Base-by-base conservation (phyloP, 2,113 vertebrate genomes). In the Colistium nudipinnis region DNA sequence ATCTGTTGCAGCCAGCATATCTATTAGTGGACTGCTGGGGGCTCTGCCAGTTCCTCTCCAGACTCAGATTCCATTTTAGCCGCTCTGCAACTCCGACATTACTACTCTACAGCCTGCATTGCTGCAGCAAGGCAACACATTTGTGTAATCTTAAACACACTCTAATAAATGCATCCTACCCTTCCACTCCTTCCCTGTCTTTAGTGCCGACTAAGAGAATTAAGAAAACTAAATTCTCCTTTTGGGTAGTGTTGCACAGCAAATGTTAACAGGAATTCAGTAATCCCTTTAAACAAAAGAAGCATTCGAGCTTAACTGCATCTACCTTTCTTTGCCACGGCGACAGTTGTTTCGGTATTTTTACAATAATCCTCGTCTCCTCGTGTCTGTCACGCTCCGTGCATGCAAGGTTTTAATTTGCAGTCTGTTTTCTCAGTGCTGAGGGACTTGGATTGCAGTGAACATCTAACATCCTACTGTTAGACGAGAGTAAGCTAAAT, bases 41-140 rank as follows among this genome's bases (percentile, higher is more conserved):
- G 53, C 71, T 62, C 55, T 63, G 57, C 51, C 28, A 45, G 47
- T 43, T 11, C 45, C 6, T 77, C 52, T 43, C 56, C 69, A 41
- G 25, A 83, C 69, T 74, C 57, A 74, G 51, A 73, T 85, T 82
- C 67, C 36, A 54, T 31, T 63, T 70, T 39, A 68, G 44, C 69
- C 59, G 56, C 64, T 68, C 30, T 67, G 56, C 71, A 57, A 20
- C 51, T 43, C 36, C 31, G 36, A 43, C 28, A 49, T 59, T 59
- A 54, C 47, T 62, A 45, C 33, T 48, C 51, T 12, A 19, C 39
- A 82, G 62, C 62, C 49, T 45, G 38, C n/a, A 11, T 43, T 47
- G 19, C 28, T 51, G 51, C 24, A 52, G 35, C 53, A 44, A 57
- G 59, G 43, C 61, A 65, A 43, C 41, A 12, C 47, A 36, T 69